Conservation (phyloP, 2,888 invertebrate genomes). For the Dicyrtomina minuta region DNA sequence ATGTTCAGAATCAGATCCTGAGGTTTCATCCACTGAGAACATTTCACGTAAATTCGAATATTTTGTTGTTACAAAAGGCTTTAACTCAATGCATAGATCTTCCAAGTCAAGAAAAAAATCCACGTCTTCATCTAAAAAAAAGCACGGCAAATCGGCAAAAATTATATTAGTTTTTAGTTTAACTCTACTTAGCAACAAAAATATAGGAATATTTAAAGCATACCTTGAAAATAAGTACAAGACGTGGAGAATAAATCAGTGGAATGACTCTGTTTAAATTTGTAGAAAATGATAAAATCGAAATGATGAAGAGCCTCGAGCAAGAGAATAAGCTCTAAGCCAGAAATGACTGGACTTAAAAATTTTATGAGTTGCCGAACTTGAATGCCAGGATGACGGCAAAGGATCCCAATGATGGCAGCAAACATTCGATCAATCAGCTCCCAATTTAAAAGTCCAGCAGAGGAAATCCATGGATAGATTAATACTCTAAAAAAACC, state of each 20-base stretch:
- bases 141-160: background rate
- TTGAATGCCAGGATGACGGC: constrained; percentile 25
- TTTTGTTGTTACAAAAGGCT: constrained; percentile 36
- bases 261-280: too few species aligned
- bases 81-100: constrained; percentile 31
- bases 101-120: constrained; percentile 38
- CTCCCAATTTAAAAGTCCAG: constrained; percentile 38
- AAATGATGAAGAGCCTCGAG: constrained; percentile 14
- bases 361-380: constrained; percentile 29
- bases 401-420: constrained; percentile 35
- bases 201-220: too few species aligned
- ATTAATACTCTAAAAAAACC: constrained; percentile 33
- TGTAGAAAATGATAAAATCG: too few species aligned
- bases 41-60: constrained; percentile 32
- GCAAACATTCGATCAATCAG: constrained; percentile 34
- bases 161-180: too few species aligned
- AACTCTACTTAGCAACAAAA: too few species aligned
- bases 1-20: too few species aligned
- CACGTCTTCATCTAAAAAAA: constrained; percentile 28
- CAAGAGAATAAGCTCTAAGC: constrained; percentile 30
- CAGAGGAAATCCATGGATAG: constrained; percentile 38
- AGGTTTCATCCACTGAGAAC: background rate
- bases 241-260: too few species aligned
- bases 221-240: too few species aligned
- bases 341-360: constrained; percentile 33